Percentiles rank a stretch among this genome's conserved stretches.
phyloP scores from a whole-genome alignment of 2,797 vertebrate species.

The Melanotaenia boesemani region DNA sequence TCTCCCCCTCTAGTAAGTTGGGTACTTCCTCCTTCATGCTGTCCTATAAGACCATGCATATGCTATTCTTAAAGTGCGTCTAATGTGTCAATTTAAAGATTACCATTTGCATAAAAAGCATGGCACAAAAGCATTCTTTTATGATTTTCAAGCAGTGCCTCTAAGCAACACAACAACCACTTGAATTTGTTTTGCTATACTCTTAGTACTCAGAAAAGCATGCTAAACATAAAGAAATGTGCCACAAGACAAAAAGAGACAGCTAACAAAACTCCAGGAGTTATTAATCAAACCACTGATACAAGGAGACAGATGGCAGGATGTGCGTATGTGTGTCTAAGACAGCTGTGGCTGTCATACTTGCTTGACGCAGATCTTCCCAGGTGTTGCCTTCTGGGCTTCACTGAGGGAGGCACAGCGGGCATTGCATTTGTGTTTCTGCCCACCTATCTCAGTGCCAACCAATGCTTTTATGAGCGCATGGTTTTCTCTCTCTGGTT shows the following conservation, averaged over 20 bases:
- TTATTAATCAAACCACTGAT: conserved; percentile 64
- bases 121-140: not conserved
- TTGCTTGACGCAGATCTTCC: conserved; percentile 58
- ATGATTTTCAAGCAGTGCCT: not conserved
- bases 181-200: not conserved
- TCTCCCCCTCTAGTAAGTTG: conserved; percentile 15
- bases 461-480: conserved; percentile 23
- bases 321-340: conserved; percentile 27
- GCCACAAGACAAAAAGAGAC: conserved; percentile 50
- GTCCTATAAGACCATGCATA: not conserved
- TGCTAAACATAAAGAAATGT: conserved; percentile 1
- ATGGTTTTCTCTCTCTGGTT: not conserved
- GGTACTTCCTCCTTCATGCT: conserved; percentile 11
- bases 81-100: not conserved
- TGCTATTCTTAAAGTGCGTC: conserved; percentile 4
- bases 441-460: conserved; percentile 33
- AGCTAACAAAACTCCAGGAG: conserved; percentile 52
- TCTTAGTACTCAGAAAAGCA: conserved; percentile 3
- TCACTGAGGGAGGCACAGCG: conserved; percentile 18
- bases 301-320: conserved; percentile 59
- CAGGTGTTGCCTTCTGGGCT: conserved; percentile 75
- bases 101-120: not conserved
- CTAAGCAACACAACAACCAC: not conserved
- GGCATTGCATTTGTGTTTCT: conserved; percentile 25
- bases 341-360: conserved; percentile 68